Evolutionary conservation across 2,888 invertebrate species (phyloP).

Genomic region (Thera britannica): DNA sequence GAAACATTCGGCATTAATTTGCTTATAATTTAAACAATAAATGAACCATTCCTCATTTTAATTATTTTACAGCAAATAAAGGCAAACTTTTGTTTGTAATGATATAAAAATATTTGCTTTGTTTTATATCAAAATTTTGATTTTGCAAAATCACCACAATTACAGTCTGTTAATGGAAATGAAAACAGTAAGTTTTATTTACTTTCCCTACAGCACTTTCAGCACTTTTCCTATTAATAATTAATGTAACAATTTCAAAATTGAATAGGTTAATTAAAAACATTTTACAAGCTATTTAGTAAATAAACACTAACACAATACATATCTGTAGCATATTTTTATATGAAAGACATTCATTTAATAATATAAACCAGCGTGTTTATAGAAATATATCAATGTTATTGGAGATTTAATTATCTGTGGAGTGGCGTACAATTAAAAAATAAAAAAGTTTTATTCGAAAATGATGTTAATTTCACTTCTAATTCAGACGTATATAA

Average conservation of each 20-base stretch:
- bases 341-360: no score
- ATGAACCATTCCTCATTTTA: neutral
- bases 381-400: no score
- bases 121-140: neutral
- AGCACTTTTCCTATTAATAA: neutral
- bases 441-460: no score
- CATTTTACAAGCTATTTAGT: neutral
- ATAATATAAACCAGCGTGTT: no score
- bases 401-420: no score
- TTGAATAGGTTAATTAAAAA: neutral
- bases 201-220: neutral
- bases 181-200: conserved; percentile 3
- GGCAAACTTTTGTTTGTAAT: neutral
- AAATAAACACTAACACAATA: no score
- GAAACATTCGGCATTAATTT: neutral
- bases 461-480: no score
- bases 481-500: no score
- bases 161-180: neutral
- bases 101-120: conserved; percentile 10
- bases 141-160: conserved; percentile 5
- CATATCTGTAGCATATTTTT: no score
- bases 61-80: neutral
- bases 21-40: neutral
- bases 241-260: neutral
- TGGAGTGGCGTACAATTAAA: no score